Evolutionary conservation across 2,797 vertebrate genomes (phyloP), one percentile per base, ranked within the genome.

Genomic region (Pterois miles): DNA sequence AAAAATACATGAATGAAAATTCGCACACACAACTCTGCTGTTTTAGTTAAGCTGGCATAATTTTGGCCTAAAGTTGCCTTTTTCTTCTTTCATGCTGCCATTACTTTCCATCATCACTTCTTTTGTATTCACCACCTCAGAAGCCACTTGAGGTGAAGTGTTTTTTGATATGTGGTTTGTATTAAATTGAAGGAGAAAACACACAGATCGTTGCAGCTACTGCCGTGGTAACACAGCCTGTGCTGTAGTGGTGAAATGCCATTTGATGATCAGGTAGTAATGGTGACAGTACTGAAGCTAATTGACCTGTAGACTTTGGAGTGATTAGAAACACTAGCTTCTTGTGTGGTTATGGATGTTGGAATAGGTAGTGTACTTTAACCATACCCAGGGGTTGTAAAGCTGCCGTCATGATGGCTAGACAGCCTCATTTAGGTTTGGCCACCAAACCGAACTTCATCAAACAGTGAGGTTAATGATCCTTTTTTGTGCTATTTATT

Each of bases 301-400:
- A 71, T 14, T 73, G 71, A 71, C 68, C 81, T 86, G 77, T 88
- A 88, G 85, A 86, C 85, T 89, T 86, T 89, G 81, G 71, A 88
- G 65, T 48, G 40, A 66, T 79, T 81, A 56, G 14, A 12, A 68
- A 50, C 64, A 52, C 7, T 14, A 43, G 52, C 48, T 53, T 74
- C 23, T 57, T 25, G 25, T 71, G 43, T 57, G 20, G 63, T 74
- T 68, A 4, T 12, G 5, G 22, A 54, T 71, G 43, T 56, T 71
- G 59, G 73, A 33, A 65, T 58, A 46, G 40, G 23, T 72, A 6
- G 48, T 83, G 82, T 54, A 84, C 78, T 87, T 88, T 76, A 89
- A 80, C 68, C 80, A 83, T 38, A 58, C 9, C 43, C 25, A 12
- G 50, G 8, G 66, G 77, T 80, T 83, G 65, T 88, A 86, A 84